Conservation (phyloP, 2,113 vertebrate genomes). For the Ivindomyrus marchei region DNA sequence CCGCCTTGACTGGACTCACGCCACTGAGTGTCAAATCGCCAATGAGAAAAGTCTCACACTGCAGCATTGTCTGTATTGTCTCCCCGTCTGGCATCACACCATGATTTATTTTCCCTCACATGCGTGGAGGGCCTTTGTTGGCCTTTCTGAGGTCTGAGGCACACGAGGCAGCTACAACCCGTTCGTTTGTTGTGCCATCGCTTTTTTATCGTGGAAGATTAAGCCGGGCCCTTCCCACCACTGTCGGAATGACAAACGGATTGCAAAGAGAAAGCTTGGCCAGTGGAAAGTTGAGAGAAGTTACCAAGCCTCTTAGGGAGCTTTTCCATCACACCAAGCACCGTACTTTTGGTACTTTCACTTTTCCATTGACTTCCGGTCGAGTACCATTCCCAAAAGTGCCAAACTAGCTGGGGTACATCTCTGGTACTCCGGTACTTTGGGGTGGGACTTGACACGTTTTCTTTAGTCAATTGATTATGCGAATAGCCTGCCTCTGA, state of each 20-base stretch:
- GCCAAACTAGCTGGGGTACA: too few species aligned
- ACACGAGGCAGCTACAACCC: not conserved
- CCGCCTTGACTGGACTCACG: not conserved
- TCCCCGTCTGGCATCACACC: conserved; percentile 14
- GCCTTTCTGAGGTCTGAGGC: not conserved
- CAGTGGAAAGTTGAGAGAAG: not conserved
- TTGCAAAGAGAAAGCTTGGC: not conserved
- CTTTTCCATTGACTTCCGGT: too few species aligned
- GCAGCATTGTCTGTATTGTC: conserved; percentile 12
- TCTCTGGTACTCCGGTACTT: too few species aligned
- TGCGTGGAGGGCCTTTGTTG: conserved; percentile 16
- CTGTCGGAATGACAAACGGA: not conserved
- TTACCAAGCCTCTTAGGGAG: not conserved
- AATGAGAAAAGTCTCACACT: not conserved
- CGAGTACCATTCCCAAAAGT: too few species aligned
- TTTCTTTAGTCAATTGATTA: too few species aligned
- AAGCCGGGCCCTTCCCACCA: not conserved
- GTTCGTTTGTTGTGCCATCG: not conserved
- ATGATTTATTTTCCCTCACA: conserved; percentile 14
- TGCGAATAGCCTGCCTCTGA: too few species aligned
- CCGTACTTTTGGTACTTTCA: too few species aligned
- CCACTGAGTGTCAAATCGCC: not conserved
- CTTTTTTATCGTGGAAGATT: not conserved
- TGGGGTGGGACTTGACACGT: too few species aligned
- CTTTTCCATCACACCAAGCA: too few species aligned